Conservation (phyloP, 2,797 vertebrate genomes). For the Gouania willdenowi region DNA sequence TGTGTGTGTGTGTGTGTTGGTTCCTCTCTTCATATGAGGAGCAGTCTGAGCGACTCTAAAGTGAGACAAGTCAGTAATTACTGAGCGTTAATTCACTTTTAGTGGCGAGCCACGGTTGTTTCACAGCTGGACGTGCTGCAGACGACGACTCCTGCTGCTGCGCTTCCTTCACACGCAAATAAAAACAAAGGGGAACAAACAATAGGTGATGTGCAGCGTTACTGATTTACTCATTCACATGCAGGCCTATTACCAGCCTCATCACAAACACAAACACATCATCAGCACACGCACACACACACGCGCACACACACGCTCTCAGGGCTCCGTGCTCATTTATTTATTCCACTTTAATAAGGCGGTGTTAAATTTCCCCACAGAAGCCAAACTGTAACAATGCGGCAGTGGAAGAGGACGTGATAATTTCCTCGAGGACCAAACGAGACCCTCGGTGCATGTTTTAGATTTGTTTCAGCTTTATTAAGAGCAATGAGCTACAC, state of each 20-base stretch:
- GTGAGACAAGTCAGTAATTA: conserved; percentile 84
- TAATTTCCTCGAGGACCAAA: conserved; percentile 19
- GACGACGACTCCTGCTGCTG: conserved; percentile 54
- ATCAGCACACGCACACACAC: too few relatives aligned
- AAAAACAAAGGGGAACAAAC: conserved; percentile 19
- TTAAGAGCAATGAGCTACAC: too few relatives aligned
- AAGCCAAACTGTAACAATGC: conserved; percentile 5
- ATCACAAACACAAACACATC: conserved; percentile 41
- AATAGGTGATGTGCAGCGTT: conserved; percentile 8
- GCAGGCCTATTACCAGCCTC: conserved; percentile 23
- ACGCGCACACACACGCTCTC: conserved; percentile 19
- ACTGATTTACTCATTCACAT: conserved; percentile 32
- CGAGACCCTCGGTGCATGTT: too few relatives aligned
- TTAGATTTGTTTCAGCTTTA: too few relatives aligned
- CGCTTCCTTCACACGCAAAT: conserved; percentile 2
- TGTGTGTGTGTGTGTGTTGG: too few relatives aligned
- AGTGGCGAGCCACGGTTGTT: conserved; percentile 70
- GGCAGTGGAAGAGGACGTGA: conserved; percentile 3
- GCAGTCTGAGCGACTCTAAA: conserved; percentile 53
- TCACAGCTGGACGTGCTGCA: conserved; percentile 65
- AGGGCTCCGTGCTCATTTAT: conserved; percentile 34
- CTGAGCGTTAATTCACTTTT: conserved; percentile 79
- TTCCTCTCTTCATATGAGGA: too few relatives aligned
- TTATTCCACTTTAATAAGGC: conserved; percentile 20
- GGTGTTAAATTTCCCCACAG: conserved; percentile 30